phyloP scores from a whole-genome alignment of 2,797 vertebrate genomes.

The Labeo calbasu region DNA sequence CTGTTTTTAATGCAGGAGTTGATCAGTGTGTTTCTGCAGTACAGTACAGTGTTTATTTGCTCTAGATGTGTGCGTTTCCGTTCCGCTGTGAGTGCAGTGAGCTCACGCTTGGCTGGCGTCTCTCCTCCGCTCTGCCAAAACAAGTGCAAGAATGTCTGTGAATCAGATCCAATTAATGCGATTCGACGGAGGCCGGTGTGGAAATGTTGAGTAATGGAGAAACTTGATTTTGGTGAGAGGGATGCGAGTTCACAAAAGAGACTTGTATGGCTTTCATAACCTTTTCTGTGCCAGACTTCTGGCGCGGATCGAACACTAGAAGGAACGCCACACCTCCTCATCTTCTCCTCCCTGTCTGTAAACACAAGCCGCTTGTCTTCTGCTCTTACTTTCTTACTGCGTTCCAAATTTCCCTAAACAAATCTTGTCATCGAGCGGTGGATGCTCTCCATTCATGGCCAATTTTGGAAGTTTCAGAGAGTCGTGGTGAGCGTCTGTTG shows the following conservation, averaged over 20 bases:
- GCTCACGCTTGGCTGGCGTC: conserved; percentile 61
- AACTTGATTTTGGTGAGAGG: neutral
- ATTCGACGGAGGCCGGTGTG: conserved; percentile 46
- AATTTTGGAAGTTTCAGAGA: conserved; percentile 21
- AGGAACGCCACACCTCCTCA: conserved; percentile 7
- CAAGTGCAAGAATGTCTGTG: conserved; percentile 68
- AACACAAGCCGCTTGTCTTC: neutral
- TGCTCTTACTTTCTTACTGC: neutral
- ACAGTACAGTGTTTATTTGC: conserved; percentile 8
- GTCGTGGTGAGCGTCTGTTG: neutral
- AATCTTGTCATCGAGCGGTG: neutral
- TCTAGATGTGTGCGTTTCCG: neutral
- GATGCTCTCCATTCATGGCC: neutral
- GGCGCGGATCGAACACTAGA: conserved; percentile 58
- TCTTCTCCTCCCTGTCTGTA: conserved; percentile 53
- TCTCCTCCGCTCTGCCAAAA: conserved; percentile 57
- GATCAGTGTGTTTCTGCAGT: neutral
- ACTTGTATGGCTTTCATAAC: conserved; percentile 47
- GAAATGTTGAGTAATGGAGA: conserved; percentile 42
- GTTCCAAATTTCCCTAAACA: neutral
- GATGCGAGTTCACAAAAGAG: conserved; percentile 30
- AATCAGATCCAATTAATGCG: conserved; percentile 58
- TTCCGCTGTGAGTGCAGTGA: conserved; percentile 59
- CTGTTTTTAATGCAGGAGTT: neutral
- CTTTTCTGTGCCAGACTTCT: conserved; percentile 64